phyloP scores from a whole-genome alignment of 53 echinoderm and acorn worm species.

The Holothuria scabra region DNA sequence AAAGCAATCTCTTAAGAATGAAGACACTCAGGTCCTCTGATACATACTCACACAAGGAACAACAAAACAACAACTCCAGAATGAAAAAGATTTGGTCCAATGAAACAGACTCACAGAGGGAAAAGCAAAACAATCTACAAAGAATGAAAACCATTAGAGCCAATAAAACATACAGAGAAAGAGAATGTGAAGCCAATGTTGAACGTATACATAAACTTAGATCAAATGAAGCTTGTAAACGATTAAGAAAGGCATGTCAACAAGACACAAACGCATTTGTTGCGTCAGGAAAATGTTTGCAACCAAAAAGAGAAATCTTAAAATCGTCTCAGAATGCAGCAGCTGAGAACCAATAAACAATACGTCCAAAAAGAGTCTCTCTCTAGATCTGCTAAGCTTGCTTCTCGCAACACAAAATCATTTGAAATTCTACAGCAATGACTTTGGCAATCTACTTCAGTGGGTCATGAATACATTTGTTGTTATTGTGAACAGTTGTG shows the following conservation, averaged over 20 bases:
- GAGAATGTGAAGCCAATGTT: neutral
- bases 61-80: too few species aligned
- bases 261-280: too few species aligned
- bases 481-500: conserved; percentile 44
- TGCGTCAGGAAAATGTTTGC: too few species aligned
- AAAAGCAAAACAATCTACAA: neutral
- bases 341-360: too few species aligned
- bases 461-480: conserved; percentile 31
- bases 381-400: too few species aligned
- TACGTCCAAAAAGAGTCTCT: too few species aligned
- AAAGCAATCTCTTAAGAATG: neutral
- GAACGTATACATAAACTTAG: neutral
- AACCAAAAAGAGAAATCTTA: too few species aligned
- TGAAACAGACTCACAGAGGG: neutral
- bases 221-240: neutral
- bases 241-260: neutral
- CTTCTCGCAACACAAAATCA: neutral
- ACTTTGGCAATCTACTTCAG: conserved; percentile 25
- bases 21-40: neutral
- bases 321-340: too few species aligned
- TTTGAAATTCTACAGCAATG: neutral
- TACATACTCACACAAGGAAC: neutral
- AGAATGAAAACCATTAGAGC: neutral
- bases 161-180: neutral
- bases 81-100: too few species aligned